Evolutionary conservation across 2,797 vertebrate genomes (phyloP), one percentile per base, ranked within the genome.

Genomic region (Protonibea diacanthus): DNA sequence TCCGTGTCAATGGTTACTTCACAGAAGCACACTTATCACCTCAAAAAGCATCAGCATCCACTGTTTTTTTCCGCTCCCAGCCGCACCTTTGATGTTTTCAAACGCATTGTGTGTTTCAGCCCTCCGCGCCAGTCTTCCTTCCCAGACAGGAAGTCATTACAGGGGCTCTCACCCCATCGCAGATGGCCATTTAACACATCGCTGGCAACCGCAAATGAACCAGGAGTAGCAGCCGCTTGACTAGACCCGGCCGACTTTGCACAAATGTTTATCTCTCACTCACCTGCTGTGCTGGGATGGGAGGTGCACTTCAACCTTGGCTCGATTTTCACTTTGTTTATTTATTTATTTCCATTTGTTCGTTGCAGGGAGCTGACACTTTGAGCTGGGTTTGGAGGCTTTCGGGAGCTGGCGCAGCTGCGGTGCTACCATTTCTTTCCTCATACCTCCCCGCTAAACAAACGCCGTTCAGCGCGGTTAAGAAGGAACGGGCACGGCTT

Each of bases 181-280:
- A 94, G 93, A 93, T 93, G 94, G 94, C 81, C 89, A 92, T 94
- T 94, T 94, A 94, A 94, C 93, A 94, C 92, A 93, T 94, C 91
- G 76, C 86, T 92, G 92, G 91, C 90, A 91, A 84, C 90, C 59
- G 82, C 89, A 93, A 93, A 95, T 93, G 91, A 91, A 91, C 74
- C 91, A 80, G 88, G 89, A 82, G 88, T 27, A 86, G 82, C 82
- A 85, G 88, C 81, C 90, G 79, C 79, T 76, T 33, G 82, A 88
- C 88, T 87, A 81, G 87, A 88, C 88, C 80, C 56, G 57, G 72
- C 75, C 76, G 75, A 84, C 81, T 92, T 82, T 80, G 85, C 86
- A 83, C 90, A 91, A 92, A 93, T 89, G 90, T 91, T 91, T 89
- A 79, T 91, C 80, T 83, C 86, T 81, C 77, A 2, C 85, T 91